phyloP scores from a whole-genome alignment of 2,113 vertebrate genomes.

The Kobus ellipsiprymnus region DNA sequence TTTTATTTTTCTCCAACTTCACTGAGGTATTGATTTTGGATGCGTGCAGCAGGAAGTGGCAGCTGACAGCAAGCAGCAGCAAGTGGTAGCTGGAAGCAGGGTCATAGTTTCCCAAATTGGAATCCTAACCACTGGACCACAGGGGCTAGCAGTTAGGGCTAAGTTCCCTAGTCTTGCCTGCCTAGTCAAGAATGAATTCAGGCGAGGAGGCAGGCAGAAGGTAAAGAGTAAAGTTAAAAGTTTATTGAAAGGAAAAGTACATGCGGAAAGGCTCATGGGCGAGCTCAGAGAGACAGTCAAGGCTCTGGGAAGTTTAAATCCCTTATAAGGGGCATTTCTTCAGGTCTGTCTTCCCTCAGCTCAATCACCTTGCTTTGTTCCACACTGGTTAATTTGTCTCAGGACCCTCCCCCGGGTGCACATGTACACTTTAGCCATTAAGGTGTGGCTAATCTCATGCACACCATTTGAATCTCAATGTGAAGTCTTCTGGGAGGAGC shows the following conservation, averaged over 20 bases:
- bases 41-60: background rate
- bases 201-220: background rate
- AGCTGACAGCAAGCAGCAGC: background rate
- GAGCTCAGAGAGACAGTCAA: background rate
- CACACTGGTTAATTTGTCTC: background rate
- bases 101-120: background rate
- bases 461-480: background rate
- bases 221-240: background rate
- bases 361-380: background rate
- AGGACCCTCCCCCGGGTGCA: background rate
- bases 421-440: background rate
- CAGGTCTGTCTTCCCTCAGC: background rate
- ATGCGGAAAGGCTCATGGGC: accelerated
- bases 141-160: background rate
- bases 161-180: background rate
- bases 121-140: background rate
- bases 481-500: background rate
- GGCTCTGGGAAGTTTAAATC: background rate
- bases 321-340: background rate
- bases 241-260: background rate
- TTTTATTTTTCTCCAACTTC: background rate
- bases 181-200: background rate
- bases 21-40: background rate
- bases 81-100: background rate
- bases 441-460: background rate